Percentiles rank a stretch among this genome's conserved stretches.
Evolutionary conservation across 2,888 invertebrate genomes (phyloP).

Genomic region (Philhelius pedissequus): DNA sequence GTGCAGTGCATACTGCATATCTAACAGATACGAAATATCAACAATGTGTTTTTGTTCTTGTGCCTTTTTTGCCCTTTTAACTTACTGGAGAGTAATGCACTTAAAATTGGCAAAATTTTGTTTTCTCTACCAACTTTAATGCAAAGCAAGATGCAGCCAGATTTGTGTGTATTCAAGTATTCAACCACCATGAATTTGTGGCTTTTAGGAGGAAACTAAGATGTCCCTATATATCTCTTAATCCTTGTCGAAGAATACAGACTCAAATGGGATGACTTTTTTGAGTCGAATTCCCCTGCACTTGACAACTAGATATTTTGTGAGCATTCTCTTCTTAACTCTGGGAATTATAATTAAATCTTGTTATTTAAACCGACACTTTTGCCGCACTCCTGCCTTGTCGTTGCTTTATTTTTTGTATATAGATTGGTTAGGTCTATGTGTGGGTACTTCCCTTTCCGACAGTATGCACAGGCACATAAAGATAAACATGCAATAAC

Average conservation of each 20-base stretch:
- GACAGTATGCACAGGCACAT: constrained; percentile 13
- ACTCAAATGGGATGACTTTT: neutral
- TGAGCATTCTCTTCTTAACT: constrained; percentile 1
- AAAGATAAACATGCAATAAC: constrained; percentile 52
- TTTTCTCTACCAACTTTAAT: neutral
- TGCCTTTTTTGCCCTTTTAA: neutral
- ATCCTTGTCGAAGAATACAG: neutral
- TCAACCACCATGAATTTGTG: constrained; percentile 4
- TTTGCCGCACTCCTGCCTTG: constrained; percentile 40
- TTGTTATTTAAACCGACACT: constrained; percentile 54
- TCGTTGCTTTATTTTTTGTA: neutral
- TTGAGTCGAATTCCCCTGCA: constrained; percentile 1
- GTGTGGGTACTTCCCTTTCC: constrained; percentile 19
- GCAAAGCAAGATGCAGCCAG: neutral
- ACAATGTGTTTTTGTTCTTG: neutral
- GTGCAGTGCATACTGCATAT: too few species aligned
- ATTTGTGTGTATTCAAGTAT: neutral
- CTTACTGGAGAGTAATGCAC: neutral
- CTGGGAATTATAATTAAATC: constrained; percentile 51
- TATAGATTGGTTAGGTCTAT: too few species aligned
- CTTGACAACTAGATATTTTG: constrained; percentile 46
- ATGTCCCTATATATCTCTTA: neutral
- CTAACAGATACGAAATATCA: constrained; percentile 6
- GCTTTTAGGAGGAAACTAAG: constrained; percentile 9
- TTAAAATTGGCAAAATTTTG: neutral